Evolutionary conservation across 2,113 vertebrate species (phyloP).

Genomic region (Emydocephalus ijimae): DNA sequence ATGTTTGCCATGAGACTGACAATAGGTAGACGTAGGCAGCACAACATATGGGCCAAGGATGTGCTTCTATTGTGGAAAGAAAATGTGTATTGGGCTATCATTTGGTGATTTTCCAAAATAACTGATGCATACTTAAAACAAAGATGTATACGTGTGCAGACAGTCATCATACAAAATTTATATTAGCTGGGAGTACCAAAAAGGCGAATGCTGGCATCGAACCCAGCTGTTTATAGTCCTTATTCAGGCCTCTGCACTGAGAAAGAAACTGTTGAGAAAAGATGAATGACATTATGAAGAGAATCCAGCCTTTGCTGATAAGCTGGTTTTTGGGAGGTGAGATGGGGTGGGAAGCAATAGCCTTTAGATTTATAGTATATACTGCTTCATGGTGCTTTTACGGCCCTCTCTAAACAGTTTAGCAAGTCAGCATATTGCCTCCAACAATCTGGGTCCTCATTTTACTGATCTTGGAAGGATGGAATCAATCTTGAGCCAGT

Average conservation of each 20-base stretch:
- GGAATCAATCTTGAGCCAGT: not conserved
- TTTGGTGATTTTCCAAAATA: conserved; percentile 22
- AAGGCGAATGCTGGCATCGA: not conserved
- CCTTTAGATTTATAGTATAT: not conserved
- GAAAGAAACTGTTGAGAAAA: not conserved
- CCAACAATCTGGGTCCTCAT: not conserved
- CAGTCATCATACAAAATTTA: not conserved
- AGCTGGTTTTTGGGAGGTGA: not conserved
- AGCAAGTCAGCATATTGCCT: not conserved
- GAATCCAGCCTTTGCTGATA: not conserved
- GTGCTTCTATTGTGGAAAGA: conserved; percentile 44
- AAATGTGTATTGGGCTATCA: conserved; percentile 34
- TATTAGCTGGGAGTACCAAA: fast-evolving
- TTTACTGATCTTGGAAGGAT: not conserved
- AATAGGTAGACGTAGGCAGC: conserved; percentile 56
- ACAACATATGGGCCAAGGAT: conserved; percentile 65
- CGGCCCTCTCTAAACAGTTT: not conserved
- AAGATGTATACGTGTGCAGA: not conserved
- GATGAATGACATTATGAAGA: not conserved
- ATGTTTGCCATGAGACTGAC: conserved; percentile 73
- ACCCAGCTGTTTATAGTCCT: not conserved
- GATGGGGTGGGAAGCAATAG: not conserved
- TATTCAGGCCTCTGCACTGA: not conserved
- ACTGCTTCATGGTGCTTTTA: not conserved
- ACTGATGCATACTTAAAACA: conserved; percentile 6